Conservation (phyloP, 2,797 vertebrate genomes). For the Oreortyx pictus region DNA sequence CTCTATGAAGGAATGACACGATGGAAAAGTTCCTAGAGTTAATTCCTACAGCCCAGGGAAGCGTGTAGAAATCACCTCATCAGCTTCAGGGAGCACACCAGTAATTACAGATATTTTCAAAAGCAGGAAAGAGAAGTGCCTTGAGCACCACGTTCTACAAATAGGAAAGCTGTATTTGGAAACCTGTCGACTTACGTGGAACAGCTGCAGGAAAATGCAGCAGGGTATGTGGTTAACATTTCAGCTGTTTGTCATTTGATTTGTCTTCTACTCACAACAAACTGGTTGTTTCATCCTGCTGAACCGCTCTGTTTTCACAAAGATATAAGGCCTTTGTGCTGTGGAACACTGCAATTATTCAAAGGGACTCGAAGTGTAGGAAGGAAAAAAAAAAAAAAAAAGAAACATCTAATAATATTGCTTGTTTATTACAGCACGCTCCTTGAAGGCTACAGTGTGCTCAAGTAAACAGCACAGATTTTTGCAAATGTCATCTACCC, state of each 20-base stretch:
- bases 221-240: background rate
- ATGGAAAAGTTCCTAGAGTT: background rate
- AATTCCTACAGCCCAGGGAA: background rate
- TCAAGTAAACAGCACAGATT: background rate
- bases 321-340: constrained; percentile 43
- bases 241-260: background rate
- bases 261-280: constrained; percentile 9
- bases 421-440: constrained; percentile 5
- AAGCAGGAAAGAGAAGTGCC: background rate
- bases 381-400: background rate
- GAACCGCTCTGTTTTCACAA: background rate
- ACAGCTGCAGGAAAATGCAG: background rate
- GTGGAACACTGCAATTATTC: background rate
- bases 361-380: background rate
- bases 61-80: background rate
- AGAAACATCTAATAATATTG: background rate
- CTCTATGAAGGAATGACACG: background rate
- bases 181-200: background rate
- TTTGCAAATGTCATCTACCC: constrained; percentile 15
- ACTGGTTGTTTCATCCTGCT: background rate
- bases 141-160: background rate
- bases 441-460: background rate
- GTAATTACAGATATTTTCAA: background rate
- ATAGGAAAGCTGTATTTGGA: background rate
- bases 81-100: background rate